Conservation (phyloP, 2,797 vertebrate species). For the Geotria australis region DNA sequence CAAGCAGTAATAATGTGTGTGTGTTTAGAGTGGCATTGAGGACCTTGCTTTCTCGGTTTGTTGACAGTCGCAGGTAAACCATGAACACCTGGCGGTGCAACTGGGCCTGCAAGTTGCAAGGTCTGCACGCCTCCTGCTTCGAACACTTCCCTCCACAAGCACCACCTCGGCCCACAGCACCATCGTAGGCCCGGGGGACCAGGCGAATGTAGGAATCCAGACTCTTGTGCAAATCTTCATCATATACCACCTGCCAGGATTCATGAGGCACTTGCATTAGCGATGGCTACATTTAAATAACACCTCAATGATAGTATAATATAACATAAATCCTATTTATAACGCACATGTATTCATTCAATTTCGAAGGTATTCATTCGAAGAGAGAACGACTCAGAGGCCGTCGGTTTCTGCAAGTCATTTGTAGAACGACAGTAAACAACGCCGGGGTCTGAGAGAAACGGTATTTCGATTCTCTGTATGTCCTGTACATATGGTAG, state of each 20-base stretch:
- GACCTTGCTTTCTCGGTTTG: slow-evolving; percentile 87
- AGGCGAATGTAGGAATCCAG: slow-evolving; percentile 52
- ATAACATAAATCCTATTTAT: no score
- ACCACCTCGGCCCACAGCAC: slow-evolving; percentile 9
- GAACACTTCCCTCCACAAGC: slow-evolving; percentile 9
- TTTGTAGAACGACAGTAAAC: no score
- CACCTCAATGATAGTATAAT: neutral
- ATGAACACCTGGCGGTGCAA: slow-evolving; percentile 44
- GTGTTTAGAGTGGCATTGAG: neutral
- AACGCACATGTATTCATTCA: no score
- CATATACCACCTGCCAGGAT: slow-evolving; percentile 41
- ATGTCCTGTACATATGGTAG: no score
- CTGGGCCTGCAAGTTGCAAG: slow-evolving; percentile 18
- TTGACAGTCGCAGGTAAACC: slow-evolving; percentile 74
- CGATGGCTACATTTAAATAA: neutral
- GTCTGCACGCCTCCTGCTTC: no score
- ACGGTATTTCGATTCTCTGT: no score
- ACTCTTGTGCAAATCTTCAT: slow-evolving; percentile 58
- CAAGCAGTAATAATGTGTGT: no score
- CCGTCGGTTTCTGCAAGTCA: no score
- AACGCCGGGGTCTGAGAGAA: no score
- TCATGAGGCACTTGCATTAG: neutral
- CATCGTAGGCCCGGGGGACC: slow-evolving; percentile 40
- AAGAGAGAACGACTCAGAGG: no score
- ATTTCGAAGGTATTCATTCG: no score